Base-by-base conservation (phyloP, 2,888 invertebrate species). In the Trilocha varians region DNA sequence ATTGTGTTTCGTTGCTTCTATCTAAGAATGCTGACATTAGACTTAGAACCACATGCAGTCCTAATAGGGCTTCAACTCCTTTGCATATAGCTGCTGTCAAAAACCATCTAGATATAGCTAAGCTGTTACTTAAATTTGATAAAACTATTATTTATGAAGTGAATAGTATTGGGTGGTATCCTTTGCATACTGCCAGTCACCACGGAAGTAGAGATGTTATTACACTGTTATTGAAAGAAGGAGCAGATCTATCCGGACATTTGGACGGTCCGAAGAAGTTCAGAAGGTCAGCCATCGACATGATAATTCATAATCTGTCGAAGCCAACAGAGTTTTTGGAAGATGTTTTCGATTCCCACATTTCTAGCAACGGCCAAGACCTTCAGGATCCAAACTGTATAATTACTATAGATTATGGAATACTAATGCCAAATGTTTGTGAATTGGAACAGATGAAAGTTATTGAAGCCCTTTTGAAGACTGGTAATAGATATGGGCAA, bases 201-300 rank as follows among this genome's bases (percentile, higher is more conserved):
- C 82, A 88, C 48, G 89, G 90, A 1, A 88, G 89, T 48, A 83
- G 88, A 53, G 88, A 89, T 45, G 87, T 89, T 38, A 87, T 90
- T 37, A 57, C 55, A 0, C 42, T 79, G 5, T 55, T 87, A 14
- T 56, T 86, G 3, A 62, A 68, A 49, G 77, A 84, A 62, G 87
- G 87, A 6, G 86, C 80, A 2, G 83, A 87, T 47, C 50, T 86
- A 6, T 78, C 86, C 9, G 69, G 70, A 0, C 67, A 78, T 38
- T 78, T 78, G 4, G 76, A 76, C 33, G 77, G 77, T 0, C 78
- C 77, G 1, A 80, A 74, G 49, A 80, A 74, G 52, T 70, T 50
- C 14, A 71, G 65, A 46, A 73, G 76, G 50, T 73, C 87, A 38
- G 87, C 87, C n/a, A 70, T 88, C 14, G 87, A 87, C 44, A 78